These are phyloP conservation scores for Tubiluchus corallicola DNA, from an alignment of 2,888 invertebrate genomes.

Conservation along the genomic window DNA sequence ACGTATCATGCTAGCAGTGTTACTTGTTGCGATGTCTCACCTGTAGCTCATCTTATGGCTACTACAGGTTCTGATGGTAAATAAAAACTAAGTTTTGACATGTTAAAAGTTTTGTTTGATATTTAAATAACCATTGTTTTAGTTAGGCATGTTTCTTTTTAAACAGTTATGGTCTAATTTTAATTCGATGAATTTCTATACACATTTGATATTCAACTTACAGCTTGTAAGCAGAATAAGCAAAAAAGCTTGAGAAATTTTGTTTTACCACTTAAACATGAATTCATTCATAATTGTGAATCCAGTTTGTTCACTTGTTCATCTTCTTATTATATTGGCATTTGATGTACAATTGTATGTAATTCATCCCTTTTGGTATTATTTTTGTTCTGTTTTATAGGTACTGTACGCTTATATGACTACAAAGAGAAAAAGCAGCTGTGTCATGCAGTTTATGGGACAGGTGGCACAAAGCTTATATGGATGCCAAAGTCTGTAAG, in stretches of 20 bases:
- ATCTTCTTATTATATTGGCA: not conserved
- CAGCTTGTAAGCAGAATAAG: too few species aligned
- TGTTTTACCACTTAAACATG: too few species aligned
- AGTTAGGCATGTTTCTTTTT: too few species aligned
- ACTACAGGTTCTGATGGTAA: slow-evolving; percentile 54
- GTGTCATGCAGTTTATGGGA: slow-evolving; percentile 41
- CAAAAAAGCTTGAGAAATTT: too few species aligned
- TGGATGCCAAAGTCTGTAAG: slow-evolving; percentile 44
- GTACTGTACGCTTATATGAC: slow-evolving; percentile 45
- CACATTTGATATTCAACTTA: too few species aligned
- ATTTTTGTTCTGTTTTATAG: slow-evolving; percentile 15
- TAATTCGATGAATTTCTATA: too few species aligned
- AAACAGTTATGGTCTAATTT: too few species aligned
- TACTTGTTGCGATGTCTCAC: slow-evolving; percentile 45
- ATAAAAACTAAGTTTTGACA: not conserved
- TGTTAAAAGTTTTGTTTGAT: too few species aligned
- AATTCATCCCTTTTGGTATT: not conserved
- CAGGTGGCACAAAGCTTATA: slow-evolving; percentile 35
- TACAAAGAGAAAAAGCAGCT: slow-evolving; percentile 41
- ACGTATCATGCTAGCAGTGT: slow-evolving; percentile 58
- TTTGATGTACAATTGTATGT: not conserved
- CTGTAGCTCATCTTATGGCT: slow-evolving; percentile 46
- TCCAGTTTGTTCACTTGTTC: too few species aligned
- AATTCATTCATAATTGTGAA: too few species aligned
- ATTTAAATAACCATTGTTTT: too few species aligned